These are phyloP conservation scores for Sebastes elongatus DNA, from an alignment of 2,797 vertebrate genomes.

Conservation along the genomic window DNA sequence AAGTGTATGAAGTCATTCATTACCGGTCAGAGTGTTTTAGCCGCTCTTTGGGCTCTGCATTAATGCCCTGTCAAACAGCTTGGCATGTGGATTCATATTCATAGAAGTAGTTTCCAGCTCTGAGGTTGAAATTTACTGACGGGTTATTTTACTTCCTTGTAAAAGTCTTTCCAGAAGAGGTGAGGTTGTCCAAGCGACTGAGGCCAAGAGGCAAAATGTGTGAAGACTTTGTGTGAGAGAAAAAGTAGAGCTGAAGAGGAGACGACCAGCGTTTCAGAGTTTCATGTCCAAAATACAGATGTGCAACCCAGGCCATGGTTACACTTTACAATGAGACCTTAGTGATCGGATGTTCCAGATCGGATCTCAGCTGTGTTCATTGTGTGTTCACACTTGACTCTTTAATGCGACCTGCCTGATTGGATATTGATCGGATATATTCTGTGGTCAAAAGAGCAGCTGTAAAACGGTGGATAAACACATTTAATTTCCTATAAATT, in stretches of 20 bases:
- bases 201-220: constrained; percentile 33
- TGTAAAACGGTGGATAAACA: no score
- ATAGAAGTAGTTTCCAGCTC: constrained; percentile 56
- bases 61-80: constrained; percentile 67
- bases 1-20: constrained; percentile 74
- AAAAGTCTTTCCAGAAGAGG: constrained; percentile 49
- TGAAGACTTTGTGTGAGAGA: constrained; percentile 34
- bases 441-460: no score
- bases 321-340: no score
- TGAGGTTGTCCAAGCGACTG: constrained; percentile 16
- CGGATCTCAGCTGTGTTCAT: no score
- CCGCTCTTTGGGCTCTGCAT: constrained; percentile 33
- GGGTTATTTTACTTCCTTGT: constrained; percentile 31
- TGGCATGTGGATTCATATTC: constrained; percentile 64
- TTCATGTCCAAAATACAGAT: neutral
- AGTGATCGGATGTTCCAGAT: no score
- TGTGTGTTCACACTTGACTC: no score
- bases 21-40: constrained; percentile 49
- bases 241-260: constrained; percentile 1
- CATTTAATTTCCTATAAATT: no score
- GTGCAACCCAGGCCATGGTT: no score
- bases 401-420: no score
- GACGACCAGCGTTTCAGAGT: neutral
- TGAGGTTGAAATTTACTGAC: constrained; percentile 42
- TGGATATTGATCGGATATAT: no score